Evolutionary conservation across 2,113 vertebrate genomes (phyloP), one percentile per base, ranked within the genome.

Genomic region (Entomyzon cyanotis): DNA sequence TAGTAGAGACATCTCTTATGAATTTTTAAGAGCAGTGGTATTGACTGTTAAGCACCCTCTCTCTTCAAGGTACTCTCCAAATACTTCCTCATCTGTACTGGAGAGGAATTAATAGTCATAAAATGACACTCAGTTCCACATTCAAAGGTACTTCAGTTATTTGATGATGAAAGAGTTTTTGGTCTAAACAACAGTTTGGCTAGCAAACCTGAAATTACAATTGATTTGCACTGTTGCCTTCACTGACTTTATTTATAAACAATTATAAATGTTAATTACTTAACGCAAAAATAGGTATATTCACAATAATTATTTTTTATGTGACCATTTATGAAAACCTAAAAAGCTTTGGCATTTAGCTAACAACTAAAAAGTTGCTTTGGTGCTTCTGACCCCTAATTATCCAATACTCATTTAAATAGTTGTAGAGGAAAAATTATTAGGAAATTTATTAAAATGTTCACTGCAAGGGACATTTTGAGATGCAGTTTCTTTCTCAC

Each of bases 401-500:
- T 12, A 25, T n/a, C 28, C 8, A 53, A 18, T 8, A 47, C 30
- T 9, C 7, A 12, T 41, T 69, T 60, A 69, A 77, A 56, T 16
- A 69, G 5, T 21, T 71, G 12, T 37, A 35, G 37, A 42, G 35
- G 8, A 64, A 70, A 56, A 15, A 1, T 52, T 2, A 4, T 5
- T 33, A 33, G 13, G 13, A 83, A 92, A 76, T 63, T 28, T 71
- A 63, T 8, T 11, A 59, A 76, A 76, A 52, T 30, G 27, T 50
- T 79, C 20, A 50, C 10, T 80, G 7, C 2, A 50, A 67, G 25
- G 4, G 5, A 68, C 2, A 53, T 91, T 67, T 50, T 76, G 12
- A 62, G 33, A 44, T 49, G 1, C 2, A 62, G 5, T 33, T 78
- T 16, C 4, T 74, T 82, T 23, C 25, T 77, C 1, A 2, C 0